A percentile compares a stretch with the other conserved stretches of the same genome.
phyloP scores from a whole-genome alignment of 2,888 invertebrate genomes.

The Drosophila koepferae region DNA sequence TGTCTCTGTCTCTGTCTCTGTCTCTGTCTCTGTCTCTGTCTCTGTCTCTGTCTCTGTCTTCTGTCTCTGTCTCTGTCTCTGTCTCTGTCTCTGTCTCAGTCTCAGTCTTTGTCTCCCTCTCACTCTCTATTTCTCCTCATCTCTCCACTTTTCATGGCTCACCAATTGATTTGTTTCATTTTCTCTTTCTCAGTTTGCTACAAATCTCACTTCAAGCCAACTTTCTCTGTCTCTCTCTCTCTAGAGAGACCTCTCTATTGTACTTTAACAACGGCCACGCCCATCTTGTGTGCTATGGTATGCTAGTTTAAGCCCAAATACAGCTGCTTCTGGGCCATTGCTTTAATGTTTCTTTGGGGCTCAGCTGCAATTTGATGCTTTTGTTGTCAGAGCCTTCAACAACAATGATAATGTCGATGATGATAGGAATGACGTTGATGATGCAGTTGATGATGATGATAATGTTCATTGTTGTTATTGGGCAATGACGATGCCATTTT shows the following conservation, averaged over 20 bases:
- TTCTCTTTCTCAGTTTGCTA: background rate
- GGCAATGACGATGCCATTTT: conserved; percentile 61
- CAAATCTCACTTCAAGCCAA: too few relatives aligned
- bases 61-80: background rate
- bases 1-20: too few relatives aligned
- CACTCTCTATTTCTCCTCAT: too few relatives aligned
- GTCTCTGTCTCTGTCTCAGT: background rate
- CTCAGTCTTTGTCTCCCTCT: background rate
- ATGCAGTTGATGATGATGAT: background rate
- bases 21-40: too few relatives aligned
- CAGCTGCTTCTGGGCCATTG: background rate
- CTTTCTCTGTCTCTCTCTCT: too few relatives aligned
- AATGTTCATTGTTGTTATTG: conserved; percentile 34
- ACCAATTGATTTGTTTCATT: too few relatives aligned
- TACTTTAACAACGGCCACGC: background rate
- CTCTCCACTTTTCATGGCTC: background rate
- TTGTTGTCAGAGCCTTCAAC: conserved; percentile 57
- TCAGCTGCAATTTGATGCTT: conserved; percentile 73
- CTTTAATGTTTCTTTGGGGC: conserved; percentile 46
- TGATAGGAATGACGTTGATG: conserved; percentile 1
- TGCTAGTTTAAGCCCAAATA: background rate
- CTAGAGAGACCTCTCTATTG: too few relatives aligned
- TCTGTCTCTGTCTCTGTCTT: background rate
- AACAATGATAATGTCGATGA: conserved; percentile 43
- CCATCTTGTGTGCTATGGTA: background rate